Base-by-base conservation (phyloP, 1,140 invertebrate species). In the Pseudomyrmex cubaensis region DNA sequence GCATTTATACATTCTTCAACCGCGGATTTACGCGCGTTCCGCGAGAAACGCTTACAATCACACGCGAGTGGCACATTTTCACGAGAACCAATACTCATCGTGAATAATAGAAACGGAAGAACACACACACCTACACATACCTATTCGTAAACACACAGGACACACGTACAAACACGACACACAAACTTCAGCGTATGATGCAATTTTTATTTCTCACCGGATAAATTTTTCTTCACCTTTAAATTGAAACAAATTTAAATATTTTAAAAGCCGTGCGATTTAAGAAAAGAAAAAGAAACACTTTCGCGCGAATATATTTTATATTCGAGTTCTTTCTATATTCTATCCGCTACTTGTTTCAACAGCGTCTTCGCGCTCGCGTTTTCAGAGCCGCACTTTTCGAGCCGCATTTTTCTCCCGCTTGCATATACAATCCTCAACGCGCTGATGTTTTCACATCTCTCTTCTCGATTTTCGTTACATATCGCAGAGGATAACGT, bases 1-100 rank as follows among this genome's bases (percentile, higher is more conserved):
- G 86, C 86, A 86, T 86, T 80, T 89, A 87, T 84, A 87, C 61
- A 87, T 76, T 80, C 85, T 84, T 75, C 48, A 74, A 63, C 52
- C 25, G 56, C 25, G 56, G 5, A 35, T 35, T 0, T 5, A 52
- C 22, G 22, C 48, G 48, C 48, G 63, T 74, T 63, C 64, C n/a
- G n/a, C n/a, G n/a, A 66, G 50, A 66, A 66, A 52, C 66, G 50
- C 59, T 57, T 63, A 83, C 78, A 50, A 83, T 46, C 25, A 86
- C 64, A 44, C 84, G 56, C 50, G 44, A 35, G 17, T 50, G 73
- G 48, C 2, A 35, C 35, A 78, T 35, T 9, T 59, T 72, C 20
- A 85, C 69, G 66, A 20, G 48, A 8, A 35, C 35, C 17, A 20
- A 52, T 7, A 48, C 5, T 17, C 15, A 15, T 4, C 48, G 50